Evolutionary conservation across 1,140 invertebrate genomes (phyloP).

Genomic region (Caenorhabditis inopinata): DNA sequence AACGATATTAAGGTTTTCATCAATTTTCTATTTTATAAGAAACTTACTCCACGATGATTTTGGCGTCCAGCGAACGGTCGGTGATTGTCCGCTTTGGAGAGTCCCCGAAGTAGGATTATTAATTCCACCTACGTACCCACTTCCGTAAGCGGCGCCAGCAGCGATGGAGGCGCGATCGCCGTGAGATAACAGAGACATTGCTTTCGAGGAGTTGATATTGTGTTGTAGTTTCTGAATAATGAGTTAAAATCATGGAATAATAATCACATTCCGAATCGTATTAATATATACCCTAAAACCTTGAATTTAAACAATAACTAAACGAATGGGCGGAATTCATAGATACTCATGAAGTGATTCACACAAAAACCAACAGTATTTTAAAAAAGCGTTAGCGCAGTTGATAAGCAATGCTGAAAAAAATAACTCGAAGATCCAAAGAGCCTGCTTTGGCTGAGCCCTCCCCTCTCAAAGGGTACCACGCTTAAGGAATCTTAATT

Average conservation of each 20-base stretch:
- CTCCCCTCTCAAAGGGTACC: neutral
- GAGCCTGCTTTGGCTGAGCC: neutral
- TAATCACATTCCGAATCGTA: too few relatives aligned
- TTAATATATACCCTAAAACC: too few relatives aligned
- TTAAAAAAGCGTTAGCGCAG: neutral
- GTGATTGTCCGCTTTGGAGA: conserved; percentile 3
- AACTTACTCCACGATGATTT: conserved; percentile 1
- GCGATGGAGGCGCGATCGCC: neutral
- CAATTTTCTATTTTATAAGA: too few relatives aligned
- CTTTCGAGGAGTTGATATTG: conserved; percentile 21
- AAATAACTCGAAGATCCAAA: neutral
- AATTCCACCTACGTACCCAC: neutral
- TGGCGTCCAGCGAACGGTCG: neutral
- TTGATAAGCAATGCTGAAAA: neutral
- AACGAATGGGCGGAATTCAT: too few relatives aligned
- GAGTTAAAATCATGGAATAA: too few relatives aligned
- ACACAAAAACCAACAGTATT: too few relatives aligned
- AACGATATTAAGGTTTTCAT: too few relatives aligned
- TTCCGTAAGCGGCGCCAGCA: neutral
- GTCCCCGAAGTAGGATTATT: neutral
- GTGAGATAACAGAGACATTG: neutral
- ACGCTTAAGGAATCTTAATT: too few relatives aligned
- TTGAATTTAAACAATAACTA: too few relatives aligned
- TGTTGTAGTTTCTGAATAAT: conserved; percentile 13
- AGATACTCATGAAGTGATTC: too few relatives aligned